Percentiles rank a stretch among this genome's conserved stretches.
Conservation (phyloP, 2,888 invertebrate genomes). For the Andrena fulva region DNA sequence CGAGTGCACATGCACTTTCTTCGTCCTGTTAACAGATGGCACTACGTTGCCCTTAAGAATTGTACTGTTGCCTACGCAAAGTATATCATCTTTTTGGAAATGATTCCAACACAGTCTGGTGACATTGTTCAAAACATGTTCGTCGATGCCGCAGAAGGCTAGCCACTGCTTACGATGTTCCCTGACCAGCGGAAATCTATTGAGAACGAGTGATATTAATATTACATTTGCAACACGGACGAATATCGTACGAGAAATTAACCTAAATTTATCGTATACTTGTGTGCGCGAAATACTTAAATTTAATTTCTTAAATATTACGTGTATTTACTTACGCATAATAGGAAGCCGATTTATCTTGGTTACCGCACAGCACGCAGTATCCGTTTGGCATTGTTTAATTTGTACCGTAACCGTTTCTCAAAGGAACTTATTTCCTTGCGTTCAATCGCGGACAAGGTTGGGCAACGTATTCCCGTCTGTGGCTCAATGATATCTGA, state of each 20-base stretch:
- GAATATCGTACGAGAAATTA: not conserved
- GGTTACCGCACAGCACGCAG: not conserved
- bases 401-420: not conserved
- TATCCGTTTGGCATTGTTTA: not conserved
- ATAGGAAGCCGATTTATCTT: not conserved
- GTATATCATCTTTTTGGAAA: not conserved
- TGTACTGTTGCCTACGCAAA: not conserved
- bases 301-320: not conserved
- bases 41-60: not conserved
- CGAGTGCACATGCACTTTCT: not conserved
- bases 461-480: no score
- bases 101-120: not conserved
- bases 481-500: no score
- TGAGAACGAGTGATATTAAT: not conserved
- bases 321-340: constrained; percentile 1
- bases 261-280: not conserved
- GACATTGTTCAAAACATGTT: not conserved
- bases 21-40: not conserved
- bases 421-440: no score
- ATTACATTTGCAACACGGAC: not conserved
- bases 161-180: not conserved
- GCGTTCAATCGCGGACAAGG: no score
- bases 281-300: not conserved
- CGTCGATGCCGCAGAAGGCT: not conserved
- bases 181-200: not conserved